Base-by-base conservation (phyloP, 2,888 invertebrate genomes). In the Odontomyia ornata region DNA sequence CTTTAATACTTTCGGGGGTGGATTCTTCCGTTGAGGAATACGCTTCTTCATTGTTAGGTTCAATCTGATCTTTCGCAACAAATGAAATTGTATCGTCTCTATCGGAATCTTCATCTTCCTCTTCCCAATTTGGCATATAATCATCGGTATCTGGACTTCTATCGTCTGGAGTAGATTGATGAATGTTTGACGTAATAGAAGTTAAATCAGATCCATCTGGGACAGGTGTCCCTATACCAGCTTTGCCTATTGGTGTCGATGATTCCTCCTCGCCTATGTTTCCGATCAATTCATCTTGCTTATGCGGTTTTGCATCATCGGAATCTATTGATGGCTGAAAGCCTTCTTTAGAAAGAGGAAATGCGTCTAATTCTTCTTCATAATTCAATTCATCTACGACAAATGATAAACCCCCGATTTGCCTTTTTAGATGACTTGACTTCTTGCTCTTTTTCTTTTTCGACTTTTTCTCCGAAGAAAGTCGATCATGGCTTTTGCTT, bases 71-170 rank as follows among this genome's bases (percentile, higher is more conserved):
- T 82, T 23, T 83, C 83, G 0, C 81, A 3, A 60, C 1, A 18
- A 25, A 60, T 82, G 82, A 7, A 82, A 21, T 4, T 0, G 18
- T 21, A 9, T 57, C 73, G 23, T 73, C 57, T 13, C 36, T 57
- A 23, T 23, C 23, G 1, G 73, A 73, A n/a, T 73, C 60, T 15
- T 69, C 81, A 7, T 85, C 85, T 56, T 85, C 86, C 62, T 84
- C 85, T 79, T 86, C 86, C 86, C 86, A 86, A 78, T 86, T 86
- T 75, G 86, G 85, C 76, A 86, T 84, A 64, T 86, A 86, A 77
- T 86, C 86, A 80, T 86, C 86, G 0, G 86, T 86, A 72, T 86
- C 85, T 0, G 86, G 86, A 77, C 86, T 86, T 7, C 83, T 82
- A n/a, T 83, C 71, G 27, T 28, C 57, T 1, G 13, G 46, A 43